Evolutionary conservation across 2,797 vertebrate genomes (phyloP), one percentile per base, ranked within the genome.

Genomic region (Cottoperca gobio): DNA sequence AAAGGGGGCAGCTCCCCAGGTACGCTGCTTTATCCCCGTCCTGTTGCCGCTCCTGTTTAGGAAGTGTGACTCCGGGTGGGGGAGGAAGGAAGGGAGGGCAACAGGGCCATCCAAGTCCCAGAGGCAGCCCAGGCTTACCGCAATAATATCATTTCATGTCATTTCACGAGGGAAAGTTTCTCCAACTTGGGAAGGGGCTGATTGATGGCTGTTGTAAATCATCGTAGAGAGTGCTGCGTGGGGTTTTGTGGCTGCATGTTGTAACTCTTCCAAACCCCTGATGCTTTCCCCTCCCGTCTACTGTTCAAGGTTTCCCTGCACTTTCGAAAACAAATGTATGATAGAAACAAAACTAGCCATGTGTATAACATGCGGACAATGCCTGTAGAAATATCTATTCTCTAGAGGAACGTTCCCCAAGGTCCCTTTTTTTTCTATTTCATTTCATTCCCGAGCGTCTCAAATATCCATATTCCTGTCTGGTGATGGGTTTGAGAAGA

Each of bases 181-280:
- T 79, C 71, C 85, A 68, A 84, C 77, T 85, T 54, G 68, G 72
- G 77, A 54, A 78, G 62, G 62, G 55, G 64, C 66, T 86, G 90
- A 90, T 89, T 87, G 88, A 92, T 91, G 86, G 86, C 64, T 69
- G 80, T 24, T 79, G 90, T 90, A 88, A 88, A 90, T 93, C 84
- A 85, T 21, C 73, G 80, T 7, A 84, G 84, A 76, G 76, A 69
- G 50, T 53, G 70, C 75, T 78, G 88, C 78, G 70, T 43, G 61
- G 43, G 68, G 37, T 78, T 86, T 89, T 73, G 86, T 49, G 46
- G 72, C 63, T 12, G 19, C 26, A 77, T 63, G 28, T 40, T 53
- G 24, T 61, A 12, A 10, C 49, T 45, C 55, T 59, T 40, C 46
- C n/a, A 31, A 16, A 42, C 17, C 46, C 12, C 0, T 4, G 12